Evolutionary conservation across 2,113 vertebrate species (phyloP).

Genomic region (Macquaria ambigua): DNA sequence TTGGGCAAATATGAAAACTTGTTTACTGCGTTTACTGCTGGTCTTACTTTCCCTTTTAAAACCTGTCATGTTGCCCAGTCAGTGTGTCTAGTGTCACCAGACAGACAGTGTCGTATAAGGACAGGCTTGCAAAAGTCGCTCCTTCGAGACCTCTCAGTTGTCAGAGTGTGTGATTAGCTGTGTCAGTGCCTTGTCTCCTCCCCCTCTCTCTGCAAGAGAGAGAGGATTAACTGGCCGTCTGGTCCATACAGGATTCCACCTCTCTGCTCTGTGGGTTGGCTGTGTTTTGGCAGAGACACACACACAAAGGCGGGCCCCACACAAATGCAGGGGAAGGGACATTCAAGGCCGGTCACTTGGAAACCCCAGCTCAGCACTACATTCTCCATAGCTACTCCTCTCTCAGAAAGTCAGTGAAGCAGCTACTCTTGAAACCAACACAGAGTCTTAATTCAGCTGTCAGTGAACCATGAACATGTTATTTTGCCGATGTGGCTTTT

Average conservation of each 20-base stretch:
- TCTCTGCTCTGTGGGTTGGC: conserved; percentile 35
- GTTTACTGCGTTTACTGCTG: background rate
- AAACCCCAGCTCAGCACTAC: conserved; percentile 56
- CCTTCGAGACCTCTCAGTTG: conserved; percentile 35
- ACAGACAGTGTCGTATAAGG: conserved; percentile 16
- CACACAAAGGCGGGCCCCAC: conserved; percentile 20
- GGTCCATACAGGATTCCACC: conserved; percentile 56
- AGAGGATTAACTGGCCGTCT: conserved; percentile 76
- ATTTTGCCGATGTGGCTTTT: background rate
- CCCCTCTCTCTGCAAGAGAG: conserved; percentile 50
- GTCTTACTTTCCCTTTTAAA: background rate
- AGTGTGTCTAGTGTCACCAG: conserved; percentile 16
- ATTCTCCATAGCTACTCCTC: conserved; percentile 15
- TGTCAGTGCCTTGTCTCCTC: conserved; percentile 51
- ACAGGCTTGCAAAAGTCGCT: conserved; percentile 45
- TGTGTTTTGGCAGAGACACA: conserved; percentile 40
- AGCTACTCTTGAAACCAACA: conserved; percentile 15
- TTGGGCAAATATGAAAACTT: too few species aligned
- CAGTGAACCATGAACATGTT: conserved; percentile 19
- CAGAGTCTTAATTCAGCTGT: conserved; percentile 8
- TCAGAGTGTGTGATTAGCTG: conserved; percentile 65
- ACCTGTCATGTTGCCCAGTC: background rate
- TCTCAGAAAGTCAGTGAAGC: conserved; percentile 35
- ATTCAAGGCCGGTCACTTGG: conserved; percentile 54
- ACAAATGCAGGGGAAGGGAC: conserved; percentile 42